Conservation (phyloP, 1,140 invertebrate species). For the Lordiphosa stackelbergi region DNA sequence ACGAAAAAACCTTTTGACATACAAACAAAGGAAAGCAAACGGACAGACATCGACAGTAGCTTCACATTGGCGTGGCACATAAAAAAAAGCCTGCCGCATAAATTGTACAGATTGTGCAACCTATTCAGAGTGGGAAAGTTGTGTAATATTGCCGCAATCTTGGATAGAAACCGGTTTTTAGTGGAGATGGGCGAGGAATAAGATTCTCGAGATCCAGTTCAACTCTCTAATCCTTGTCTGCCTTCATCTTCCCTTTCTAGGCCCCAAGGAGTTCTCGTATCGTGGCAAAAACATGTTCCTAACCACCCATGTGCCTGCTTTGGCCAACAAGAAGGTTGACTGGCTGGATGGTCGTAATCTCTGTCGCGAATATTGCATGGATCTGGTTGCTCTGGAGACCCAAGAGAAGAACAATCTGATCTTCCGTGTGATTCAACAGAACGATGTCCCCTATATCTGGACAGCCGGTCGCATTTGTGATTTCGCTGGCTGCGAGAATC, state of each 20-base stretch:
- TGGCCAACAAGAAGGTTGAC: constrained; percentile 88
- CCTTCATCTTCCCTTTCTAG: constrained; percentile 77
- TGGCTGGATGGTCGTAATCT: constrained; percentile 94
- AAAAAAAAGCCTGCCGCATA: constrained; percentile 60
- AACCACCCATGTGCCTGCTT: constrained; percentile 87
- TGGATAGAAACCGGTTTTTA: constrained; percentile 7
- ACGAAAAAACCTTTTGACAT: constrained; percentile 62
- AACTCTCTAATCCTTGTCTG: not conserved
- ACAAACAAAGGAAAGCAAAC: constrained; percentile 51
- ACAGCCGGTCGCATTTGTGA: constrained; percentile 93
- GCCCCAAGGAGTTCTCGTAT: constrained; percentile 93
- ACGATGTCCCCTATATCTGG: constrained; percentile 95
- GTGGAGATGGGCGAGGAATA: too few species aligned
- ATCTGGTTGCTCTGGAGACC: constrained; percentile 90
- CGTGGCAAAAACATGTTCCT: constrained; percentile 93
- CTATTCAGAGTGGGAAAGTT: constrained; percentile 45
- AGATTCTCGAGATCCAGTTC: too few species aligned
- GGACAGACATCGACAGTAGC: constrained; percentile 22
- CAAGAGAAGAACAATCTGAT: constrained; percentile 93
- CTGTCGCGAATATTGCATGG: constrained; percentile 95
- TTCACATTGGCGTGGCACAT: constrained; percentile 12
- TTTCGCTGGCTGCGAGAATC: constrained; percentile 93
- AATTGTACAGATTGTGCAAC: constrained; percentile 66
- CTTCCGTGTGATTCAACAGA: constrained; percentile 90
- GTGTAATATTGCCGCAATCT: constrained; percentile 51